Base-by-base conservation (phyloP, 2,797 vertebrate genomes). In the Cephalopachus bancanus region DNA sequence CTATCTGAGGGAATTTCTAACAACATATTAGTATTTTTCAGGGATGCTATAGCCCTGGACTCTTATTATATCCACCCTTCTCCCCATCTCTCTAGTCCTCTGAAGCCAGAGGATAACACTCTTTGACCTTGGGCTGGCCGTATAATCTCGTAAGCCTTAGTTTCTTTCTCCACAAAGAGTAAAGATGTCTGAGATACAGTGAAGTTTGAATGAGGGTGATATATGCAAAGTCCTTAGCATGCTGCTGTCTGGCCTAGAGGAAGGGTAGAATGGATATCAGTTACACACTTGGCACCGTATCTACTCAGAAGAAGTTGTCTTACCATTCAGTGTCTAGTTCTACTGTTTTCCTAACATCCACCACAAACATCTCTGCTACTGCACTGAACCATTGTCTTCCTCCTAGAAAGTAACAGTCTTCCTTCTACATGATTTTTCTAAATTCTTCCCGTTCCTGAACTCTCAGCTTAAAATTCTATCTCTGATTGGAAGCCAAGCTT, bases 291-390 rank as follows among this genome's bases (percentile, higher is more conserved):
- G 24, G 14, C 26, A 53, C 10, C 0, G 1, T 10, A 16, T 57
- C 6, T 57, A 2, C 0, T 89, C 22, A n/a, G 19, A 28, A 15
- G 14, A 19, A 30, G 44, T 60, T 24, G 69, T 51, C 10, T 15
- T 17, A 60, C 14, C 1, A 0, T 22, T 74, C 20, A 5, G 19
- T 37, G 67, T 75, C 14, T 28, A 6, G 3, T 37, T 37, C 37
- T 7, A 24, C 2, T 26, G 3, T 33, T 33, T 0, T 17, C 9
- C 20, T 30, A 16, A 20, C 3, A 8, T 1, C 3, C 17, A 44
- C 6, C 4, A 5, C 3, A 7, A 20, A 64, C 30, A 37, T n/a
- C 12, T 10, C 30, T 89, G 57, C 22, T n/a, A 37, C n/a, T 53
- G 5, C 19, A 16, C 2, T 65, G 19, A 11, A 10, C 55, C 65